A percentile compares a stretch with the other conserved stretches of the same genome.
Conservation (phyloP, 2,113 vertebrate genomes). For the Phalacrocorax carbo region DNA sequence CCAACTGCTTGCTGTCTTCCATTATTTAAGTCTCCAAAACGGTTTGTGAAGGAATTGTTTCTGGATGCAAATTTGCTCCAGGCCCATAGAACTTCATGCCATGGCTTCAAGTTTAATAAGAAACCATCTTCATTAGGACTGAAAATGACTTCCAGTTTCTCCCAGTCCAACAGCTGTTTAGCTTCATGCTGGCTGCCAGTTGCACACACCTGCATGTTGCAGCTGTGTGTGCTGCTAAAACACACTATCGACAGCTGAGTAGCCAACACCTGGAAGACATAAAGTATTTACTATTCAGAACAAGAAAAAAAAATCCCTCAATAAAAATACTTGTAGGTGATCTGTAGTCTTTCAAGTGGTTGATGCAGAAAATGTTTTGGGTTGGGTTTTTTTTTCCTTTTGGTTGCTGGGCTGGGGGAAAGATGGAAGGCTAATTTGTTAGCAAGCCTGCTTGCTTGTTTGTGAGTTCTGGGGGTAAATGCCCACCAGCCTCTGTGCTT, state of each 20-base stretch:
- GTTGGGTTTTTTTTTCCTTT: not conserved
- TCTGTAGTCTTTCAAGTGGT: constrained; percentile 45
- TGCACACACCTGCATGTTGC: not conserved
- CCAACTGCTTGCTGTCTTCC: not conserved
- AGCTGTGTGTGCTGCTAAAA: constrained; percentile 15
- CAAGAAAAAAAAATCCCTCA: not conserved
- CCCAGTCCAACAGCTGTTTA: not conserved
- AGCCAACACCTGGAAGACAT: constrained; percentile 75
- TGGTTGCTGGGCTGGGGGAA: not conserved
- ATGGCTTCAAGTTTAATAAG: not conserved
- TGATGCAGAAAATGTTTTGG: not conserved
- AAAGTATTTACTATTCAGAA: constrained; percentile 18
- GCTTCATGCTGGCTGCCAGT: not conserved
- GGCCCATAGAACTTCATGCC: not conserved
- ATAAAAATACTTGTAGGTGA: constrained; percentile 57
- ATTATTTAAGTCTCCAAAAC: not conserved
- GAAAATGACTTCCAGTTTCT: not conserved
- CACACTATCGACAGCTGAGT: constrained; percentile 36
- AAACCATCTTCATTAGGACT: not conserved
- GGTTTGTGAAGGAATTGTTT: not conserved
- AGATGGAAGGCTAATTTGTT: not conserved
- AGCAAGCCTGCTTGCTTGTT: not conserved
- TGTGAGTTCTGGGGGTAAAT: not conserved
- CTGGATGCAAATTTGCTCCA: not conserved
- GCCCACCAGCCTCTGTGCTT: not conserved